Percentiles rank a stretch among this genome's conserved stretches.
phyloP scores from a whole-genome alignment of 2,113 vertebrate genomes.

The Myiozetetes cayanensis region DNA sequence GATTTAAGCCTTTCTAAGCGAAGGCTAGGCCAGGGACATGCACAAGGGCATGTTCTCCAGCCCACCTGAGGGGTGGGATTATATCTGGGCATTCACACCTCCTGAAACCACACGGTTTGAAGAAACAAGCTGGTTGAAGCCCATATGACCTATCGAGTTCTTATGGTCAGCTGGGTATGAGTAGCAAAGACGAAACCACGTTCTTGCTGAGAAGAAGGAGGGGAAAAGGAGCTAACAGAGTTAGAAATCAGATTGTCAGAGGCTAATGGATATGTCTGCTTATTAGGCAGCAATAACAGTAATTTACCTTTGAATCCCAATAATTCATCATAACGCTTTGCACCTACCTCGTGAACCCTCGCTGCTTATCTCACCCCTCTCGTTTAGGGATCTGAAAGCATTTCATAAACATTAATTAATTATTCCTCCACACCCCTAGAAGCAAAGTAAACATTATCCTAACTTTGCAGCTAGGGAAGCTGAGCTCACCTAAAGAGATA shows the following conservation, averaged over 20 bases:
- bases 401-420: constrained; percentile 53
- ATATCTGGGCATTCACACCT: fast-evolving
- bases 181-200: background rate
- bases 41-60: fast-evolving
- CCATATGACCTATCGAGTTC: background rate
- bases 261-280: background rate
- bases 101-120: background rate
- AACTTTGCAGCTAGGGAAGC: background rate
- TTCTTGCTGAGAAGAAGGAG: background rate
- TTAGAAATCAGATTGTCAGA: background rate
- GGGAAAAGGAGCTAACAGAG: background rate
- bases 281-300: background rate
- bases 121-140: background rate
- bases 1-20: background rate
- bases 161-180: background rate
- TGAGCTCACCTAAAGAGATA: background rate
- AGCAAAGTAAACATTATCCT: constrained; percentile 15
- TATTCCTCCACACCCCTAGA: constrained; percentile 27
- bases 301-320: constrained; percentile 4
- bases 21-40: background rate
- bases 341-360: background rate
- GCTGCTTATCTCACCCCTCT: background rate
- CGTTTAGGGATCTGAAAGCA: constrained; percentile 4
- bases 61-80: background rate
- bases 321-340: background rate